Evolutionary conservation across 2,888 invertebrate genomes (phyloP).

Genomic region (Steinernema scapterisci): DNA sequence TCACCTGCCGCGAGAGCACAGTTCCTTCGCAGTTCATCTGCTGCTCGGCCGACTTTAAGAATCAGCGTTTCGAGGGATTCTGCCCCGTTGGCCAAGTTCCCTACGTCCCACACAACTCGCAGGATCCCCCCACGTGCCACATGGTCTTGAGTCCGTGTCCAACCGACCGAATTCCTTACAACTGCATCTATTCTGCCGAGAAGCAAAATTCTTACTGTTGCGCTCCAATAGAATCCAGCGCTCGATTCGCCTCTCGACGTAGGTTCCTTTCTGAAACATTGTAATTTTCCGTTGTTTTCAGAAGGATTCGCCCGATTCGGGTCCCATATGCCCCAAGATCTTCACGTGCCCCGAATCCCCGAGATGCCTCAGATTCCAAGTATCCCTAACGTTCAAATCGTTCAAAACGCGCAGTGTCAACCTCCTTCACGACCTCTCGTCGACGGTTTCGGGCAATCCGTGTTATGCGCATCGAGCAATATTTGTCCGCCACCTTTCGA

Average conservation of each 20-base stretch:
- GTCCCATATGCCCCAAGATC: neutral
- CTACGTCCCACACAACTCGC: constrained; percentile 48
- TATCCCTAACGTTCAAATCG: too few relatives aligned
- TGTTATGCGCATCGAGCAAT: neutral
- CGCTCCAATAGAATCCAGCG: constrained; percentile 63
- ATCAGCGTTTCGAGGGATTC: constrained; percentile 51
- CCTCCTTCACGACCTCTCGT: constrained; percentile 20
- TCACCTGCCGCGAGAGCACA: constrained; percentile 54
- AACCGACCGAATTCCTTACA: constrained; percentile 60
- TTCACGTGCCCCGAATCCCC: neutral
- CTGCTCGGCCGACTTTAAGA: constrained; percentile 56
- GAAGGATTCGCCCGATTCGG: neutral
- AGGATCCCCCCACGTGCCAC: constrained; percentile 61
- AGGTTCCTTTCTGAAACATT: too few relatives aligned
- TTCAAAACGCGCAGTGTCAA: neutral
- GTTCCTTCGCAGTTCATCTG: constrained; percentile 54
- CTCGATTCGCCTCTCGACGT: constrained; percentile 7
- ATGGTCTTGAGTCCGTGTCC: constrained; percentile 66
- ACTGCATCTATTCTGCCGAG: constrained; percentile 65
- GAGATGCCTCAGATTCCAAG: neutral
- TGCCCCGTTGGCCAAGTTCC: constrained; percentile 66
- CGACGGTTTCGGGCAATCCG: constrained; percentile 11
- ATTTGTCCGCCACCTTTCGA: constrained; percentile 17
- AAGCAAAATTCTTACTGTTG: constrained; percentile 66
- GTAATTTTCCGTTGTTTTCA: neutral